phyloP scores from a whole-genome alignment of 2,888 invertebrate genomes.

The Dicyrtomina minuta region DNA sequence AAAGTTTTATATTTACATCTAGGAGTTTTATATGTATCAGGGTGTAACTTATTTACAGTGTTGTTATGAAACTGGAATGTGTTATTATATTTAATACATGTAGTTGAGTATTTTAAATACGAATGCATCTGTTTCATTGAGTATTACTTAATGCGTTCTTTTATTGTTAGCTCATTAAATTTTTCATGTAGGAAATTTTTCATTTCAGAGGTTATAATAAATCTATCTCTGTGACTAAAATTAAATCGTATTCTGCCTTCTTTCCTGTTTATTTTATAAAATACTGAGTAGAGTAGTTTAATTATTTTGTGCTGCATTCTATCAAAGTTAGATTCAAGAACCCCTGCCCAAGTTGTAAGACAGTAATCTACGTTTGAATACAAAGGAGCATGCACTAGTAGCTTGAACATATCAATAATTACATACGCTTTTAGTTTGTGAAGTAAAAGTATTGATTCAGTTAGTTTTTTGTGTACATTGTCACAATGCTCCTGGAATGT shows the following conservation, averaged over 20 bases:
- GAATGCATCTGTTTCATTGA: neutral
- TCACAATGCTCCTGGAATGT: conserved; percentile 4
- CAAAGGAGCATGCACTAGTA: neutral
- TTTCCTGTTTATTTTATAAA: too few relatives aligned
- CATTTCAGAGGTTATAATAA: neutral
- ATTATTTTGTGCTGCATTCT: conserved; percentile 1
- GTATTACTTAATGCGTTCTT: neutral
- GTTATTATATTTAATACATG: neutral
- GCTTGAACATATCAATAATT: conserved; percentile 4
- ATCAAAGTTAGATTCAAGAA: neutral
- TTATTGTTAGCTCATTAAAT: neutral
- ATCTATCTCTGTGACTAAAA: too few relatives aligned
- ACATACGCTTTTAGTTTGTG: conserved; percentile 1
- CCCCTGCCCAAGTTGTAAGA: neutral
- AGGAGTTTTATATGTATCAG: neutral
- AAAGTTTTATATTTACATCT: neutral
- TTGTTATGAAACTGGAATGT: neutral
- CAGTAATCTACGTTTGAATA: neutral
- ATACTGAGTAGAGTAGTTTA: neutral
- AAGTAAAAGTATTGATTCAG: neutral
- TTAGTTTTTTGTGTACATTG: neutral
- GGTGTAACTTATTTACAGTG: neutral
- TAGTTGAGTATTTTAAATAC: neutral
- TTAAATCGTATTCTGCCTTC: too few relatives aligned
- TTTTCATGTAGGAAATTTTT: neutral